A percentile compares a stretch with the other conserved stretches of the same genome.
Evolutionary conservation across 2,797 vertebrate genomes (phyloP).

Genomic region (Glyptemys insculpta): DNA sequence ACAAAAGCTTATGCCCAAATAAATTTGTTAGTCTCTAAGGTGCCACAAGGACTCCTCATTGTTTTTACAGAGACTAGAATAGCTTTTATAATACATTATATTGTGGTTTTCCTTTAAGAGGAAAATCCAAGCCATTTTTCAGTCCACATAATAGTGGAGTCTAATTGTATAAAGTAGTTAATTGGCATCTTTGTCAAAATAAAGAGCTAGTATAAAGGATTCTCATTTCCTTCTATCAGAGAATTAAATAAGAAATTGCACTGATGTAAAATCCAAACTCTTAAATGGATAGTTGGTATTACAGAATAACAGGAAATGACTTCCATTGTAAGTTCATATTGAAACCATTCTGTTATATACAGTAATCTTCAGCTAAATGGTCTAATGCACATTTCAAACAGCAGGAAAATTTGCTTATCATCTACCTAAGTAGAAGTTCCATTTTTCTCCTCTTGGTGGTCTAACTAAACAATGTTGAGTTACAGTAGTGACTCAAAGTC

Average conservation of each 20-base stretch:
- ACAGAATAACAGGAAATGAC: conserved; percentile 65
- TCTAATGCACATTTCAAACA: conserved; percentile 33
- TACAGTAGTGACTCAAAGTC: conserved; percentile 1
- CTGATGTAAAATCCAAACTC: conserved; percentile 58
- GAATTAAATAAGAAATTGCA: conserved; percentile 31
- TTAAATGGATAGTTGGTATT: conserved; percentile 64
- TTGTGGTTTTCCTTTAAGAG: conserved; percentile 48
- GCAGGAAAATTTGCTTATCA: conserved; percentile 51
- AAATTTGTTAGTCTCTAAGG: too few species aligned
- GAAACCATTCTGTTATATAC: conserved; percentile 56
- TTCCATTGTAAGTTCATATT: conserved; percentile 60
- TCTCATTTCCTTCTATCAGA: conserved; percentile 62
- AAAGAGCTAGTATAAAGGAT: conserved; percentile 70
- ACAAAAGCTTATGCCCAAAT: too few species aligned
- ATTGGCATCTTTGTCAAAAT: conserved; percentile 81
- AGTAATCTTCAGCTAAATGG: conserved; percentile 64
- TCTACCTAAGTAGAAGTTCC: conserved; percentile 30
- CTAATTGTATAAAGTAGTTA: conserved; percentile 79
- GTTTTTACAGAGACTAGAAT: background rate
- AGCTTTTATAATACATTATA: conserved; percentile 48
- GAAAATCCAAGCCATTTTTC: conserved; percentile 54
- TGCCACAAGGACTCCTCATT: too few species aligned
- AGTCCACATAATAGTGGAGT: conserved; percentile 59
- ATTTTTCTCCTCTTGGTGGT: conserved; percentile 9
- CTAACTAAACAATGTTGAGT: conserved; percentile 25